phyloP scores from a whole-genome alignment of 2,797 vertebrate genomes.

The Pangasius sanitwongsei region DNA sequence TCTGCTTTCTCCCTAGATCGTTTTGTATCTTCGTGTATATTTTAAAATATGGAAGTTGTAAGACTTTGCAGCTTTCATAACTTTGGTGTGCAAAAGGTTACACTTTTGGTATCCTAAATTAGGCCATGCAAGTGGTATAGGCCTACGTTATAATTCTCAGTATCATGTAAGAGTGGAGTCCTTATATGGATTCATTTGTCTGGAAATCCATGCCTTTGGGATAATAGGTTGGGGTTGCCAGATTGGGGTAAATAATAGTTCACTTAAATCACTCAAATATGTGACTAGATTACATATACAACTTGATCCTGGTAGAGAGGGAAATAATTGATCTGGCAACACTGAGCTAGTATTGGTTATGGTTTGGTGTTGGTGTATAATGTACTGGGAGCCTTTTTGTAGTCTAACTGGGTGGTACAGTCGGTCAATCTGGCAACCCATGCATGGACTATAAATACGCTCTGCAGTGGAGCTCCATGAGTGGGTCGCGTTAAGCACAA shows the following conservation, averaged over 20 bases:
- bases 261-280: neutral
- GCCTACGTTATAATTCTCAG: neutral
- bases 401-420: neutral
- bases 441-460: conserved; percentile 67
- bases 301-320: too few species aligned
- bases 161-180: neutral
- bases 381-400: neutral
- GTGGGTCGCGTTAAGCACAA: neutral
- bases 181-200: neutral
- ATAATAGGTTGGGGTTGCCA: neutral
- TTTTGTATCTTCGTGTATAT: neutral
- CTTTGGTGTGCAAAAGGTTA: neutral
- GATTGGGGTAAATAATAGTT: neutral
- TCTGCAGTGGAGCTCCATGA: neutral
- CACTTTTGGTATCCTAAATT: neutral
- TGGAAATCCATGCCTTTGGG: too few species aligned
- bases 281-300: neutral
- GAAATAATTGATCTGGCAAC: conserved; percentile 34
- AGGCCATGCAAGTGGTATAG: neutral
- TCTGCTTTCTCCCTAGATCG: neutral
- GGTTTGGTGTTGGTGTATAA: neutral
- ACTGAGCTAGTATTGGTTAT: too few species aligned
- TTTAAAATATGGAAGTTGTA: neutral
- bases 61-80: neutral
- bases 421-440: conserved; percentile 24